These are phyloP conservation scores for Malurus cyaneus DNA, from an alignment of 2,113 vertebrate genomes.

Conservation along the genomic window DNA sequence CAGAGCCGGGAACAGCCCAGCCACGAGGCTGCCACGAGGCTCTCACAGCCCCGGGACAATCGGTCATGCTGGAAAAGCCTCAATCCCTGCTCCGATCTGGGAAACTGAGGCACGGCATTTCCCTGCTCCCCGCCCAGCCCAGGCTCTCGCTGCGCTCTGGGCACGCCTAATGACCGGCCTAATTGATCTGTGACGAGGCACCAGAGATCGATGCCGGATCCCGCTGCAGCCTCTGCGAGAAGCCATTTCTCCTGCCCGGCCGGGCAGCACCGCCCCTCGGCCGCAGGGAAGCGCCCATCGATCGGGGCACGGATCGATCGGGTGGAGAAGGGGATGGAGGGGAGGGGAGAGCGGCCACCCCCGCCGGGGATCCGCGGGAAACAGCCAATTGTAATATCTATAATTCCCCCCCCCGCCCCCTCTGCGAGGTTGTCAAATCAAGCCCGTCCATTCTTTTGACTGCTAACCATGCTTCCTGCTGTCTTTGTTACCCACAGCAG, in stretches of 20 bases:
- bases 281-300: slow-evolving; percentile 43
- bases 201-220: slow-evolving; percentile 57
- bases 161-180: background rate
- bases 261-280: background rate
- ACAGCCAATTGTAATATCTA: too few relatives aligned
- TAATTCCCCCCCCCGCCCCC: background rate
- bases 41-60: fast-evolving
- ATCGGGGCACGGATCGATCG: slow-evolving; percentile 15
- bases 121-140: background rate
- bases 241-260: slow-evolving; percentile 10
- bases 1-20: background rate
- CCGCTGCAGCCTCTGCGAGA: slow-evolving; percentile 21
- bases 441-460: background rate
- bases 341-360: background rate
- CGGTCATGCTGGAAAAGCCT: background rate
- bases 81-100: fast-evolving
- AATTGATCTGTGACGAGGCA: slow-evolving; percentile 47
- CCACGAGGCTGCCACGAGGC: background rate
- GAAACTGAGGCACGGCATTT: background rate
- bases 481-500: slow-evolving; percentile 40
- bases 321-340: background rate
- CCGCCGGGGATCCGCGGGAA: background rate
- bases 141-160: background rate
- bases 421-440: background rate
- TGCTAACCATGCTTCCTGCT: slow-evolving; percentile 31